Evolutionary conservation across 37 sponge, comb jelly and placozoan genomes (phyloP).

Genomic region (Tethya wilhelma): DNA sequence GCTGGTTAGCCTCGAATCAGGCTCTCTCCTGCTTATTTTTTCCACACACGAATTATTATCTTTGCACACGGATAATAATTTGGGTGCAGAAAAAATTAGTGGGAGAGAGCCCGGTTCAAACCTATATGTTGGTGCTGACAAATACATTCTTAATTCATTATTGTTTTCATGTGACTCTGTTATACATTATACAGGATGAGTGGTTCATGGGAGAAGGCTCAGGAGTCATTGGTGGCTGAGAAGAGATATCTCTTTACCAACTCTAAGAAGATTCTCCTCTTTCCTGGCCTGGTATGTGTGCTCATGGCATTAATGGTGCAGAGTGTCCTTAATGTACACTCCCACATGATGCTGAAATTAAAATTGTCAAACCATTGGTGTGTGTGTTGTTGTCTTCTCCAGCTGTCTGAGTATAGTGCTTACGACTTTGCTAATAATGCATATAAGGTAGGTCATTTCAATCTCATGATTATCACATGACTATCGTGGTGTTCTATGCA

Average conservation of each 20-base stretch:
- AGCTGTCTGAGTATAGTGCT: constrained; percentile 76
- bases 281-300: constrained; percentile 80
- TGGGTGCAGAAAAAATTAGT: neutral
- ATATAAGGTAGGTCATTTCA: constrained; percentile 44
- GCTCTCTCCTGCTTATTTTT: neutral
- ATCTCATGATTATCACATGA: neutral
- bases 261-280: constrained; percentile 72
- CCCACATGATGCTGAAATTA: too few species aligned
- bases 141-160: neutral
- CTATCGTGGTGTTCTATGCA: neutral
- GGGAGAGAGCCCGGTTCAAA: neutral
- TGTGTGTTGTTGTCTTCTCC: too few species aligned
- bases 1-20: neutral
- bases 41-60: neutral
- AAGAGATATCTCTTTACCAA: constrained; percentile 47
- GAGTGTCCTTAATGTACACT: too few species aligned
- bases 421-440: constrained; percentile 85
- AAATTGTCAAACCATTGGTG: too few species aligned
- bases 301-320: neutral
- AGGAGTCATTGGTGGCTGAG: neutral
- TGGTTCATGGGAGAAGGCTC: constrained; percentile 49
- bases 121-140: neutral
- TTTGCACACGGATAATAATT: neutral
- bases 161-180: neutral
- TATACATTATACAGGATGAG: constrained; percentile 18